phyloP scores from a whole-genome alignment of 1,140 invertebrate species.

The Plectrocnemia conspersa region DNA sequence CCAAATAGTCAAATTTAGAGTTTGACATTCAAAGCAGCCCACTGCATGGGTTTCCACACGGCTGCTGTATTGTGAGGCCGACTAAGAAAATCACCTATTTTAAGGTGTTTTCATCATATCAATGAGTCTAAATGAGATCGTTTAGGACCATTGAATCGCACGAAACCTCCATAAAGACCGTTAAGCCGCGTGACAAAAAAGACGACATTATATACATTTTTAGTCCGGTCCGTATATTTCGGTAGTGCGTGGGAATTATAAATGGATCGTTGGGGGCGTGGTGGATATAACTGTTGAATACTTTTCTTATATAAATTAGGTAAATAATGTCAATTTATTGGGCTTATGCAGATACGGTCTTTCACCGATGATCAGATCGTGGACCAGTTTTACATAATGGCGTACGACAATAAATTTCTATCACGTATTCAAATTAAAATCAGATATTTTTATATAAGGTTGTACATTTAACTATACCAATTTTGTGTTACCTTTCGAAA shows the following conservation, averaged over 20 bases:
- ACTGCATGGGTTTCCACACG: neutral
- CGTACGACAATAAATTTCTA: no score
- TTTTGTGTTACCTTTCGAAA: no score
- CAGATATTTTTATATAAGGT: no score
- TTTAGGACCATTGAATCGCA: constrained; percentile 20
- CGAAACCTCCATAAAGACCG: constrained; percentile 20
- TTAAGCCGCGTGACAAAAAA: constrained; percentile 12
- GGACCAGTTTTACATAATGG: no score
- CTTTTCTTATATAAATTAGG: no score
- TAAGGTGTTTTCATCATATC: constrained; percentile 20
- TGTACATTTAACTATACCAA: no score
- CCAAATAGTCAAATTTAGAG: neutral
- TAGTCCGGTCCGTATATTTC: constrained; percentile 3
- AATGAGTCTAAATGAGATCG: constrained; percentile 23
- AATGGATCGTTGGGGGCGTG: constrained; percentile 19
- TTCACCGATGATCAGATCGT: no score
- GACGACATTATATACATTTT: constrained; percentile 13
- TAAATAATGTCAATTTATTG: no score
- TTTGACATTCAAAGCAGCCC: constrained; percentile 1
- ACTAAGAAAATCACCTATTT: constrained; percentile 1
- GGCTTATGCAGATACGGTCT: no score
- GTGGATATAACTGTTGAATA: constrained; percentile 3
- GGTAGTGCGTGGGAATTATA: constrained; percentile 16
- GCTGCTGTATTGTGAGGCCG: neutral
- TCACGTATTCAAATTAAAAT: no score